Evolutionary conservation across 2,797 vertebrate genomes (phyloP), one percentile per base, ranked within the genome.

Genomic region (Rhynchotus rufescens): DNA sequence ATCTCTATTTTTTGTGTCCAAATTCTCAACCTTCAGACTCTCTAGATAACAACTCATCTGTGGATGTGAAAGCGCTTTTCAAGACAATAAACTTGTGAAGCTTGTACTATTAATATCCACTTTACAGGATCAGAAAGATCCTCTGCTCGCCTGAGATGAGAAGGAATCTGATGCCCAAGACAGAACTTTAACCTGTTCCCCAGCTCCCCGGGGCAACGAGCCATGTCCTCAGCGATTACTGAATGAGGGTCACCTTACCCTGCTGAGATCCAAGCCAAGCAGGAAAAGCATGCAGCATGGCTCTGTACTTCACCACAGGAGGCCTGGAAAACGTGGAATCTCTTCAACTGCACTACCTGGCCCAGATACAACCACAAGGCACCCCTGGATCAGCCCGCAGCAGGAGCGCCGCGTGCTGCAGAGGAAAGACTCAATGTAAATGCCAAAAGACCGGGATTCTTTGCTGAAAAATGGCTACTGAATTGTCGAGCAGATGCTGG

Each of bases 181-280:
- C 28, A 12, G 42, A 15, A 64, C 61, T 30, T 30, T 15, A 6
- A 81, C 59, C 49, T 68, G 3, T n/a, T 75, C 20, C 21, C 38
- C 40, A 66, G 15, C 40, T 75, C 64, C 71, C 22, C 22, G 45
- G 3, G 7, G 36, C 73, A n/a, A 23, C 8, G 9, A 57, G 45
- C 32, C 1, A 1, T 10, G 40, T 21, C 32, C 1, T 1, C 54
- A 28, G 60, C 1, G 1, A 22, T 16, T 2, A 36, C 51, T 8
- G 42, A n/a, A 49, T 2, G 52, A 4, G 1, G 10, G 25, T 23
- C 60, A 52, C n/a, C 73, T 47, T 28, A 42, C 23, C 6, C 36
- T 1, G 1, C 1, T 3, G 49, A 59, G 68, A 30, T 5, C 28
- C 52, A 8, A 40, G 40, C 30, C 2, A 47, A 60, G 40, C 42